Percentiles rank a stretch among this genome's conserved stretches.
These are phyloP conservation scores for Argyrosomus regius DNA, from an alignment of 2,797 vertebrate species.

Conservation along the genomic window DNA sequence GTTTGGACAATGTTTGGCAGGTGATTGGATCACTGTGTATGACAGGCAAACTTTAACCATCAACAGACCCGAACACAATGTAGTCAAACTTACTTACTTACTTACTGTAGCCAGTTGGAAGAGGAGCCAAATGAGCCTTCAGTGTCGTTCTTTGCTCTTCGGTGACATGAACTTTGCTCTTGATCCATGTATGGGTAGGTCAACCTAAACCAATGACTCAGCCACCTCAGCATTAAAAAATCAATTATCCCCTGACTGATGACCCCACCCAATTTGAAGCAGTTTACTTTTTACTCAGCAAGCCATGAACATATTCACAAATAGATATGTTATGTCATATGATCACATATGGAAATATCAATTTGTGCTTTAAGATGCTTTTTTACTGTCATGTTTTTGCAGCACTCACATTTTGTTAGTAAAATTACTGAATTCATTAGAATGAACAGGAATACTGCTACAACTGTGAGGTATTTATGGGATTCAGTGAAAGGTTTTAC, in stretches of 20 bases:
- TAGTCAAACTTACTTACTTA: no score
- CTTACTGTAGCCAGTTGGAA: no score
- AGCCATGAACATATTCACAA: background rate
- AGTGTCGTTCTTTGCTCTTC: no score
- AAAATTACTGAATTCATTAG: background rate
- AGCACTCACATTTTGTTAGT: background rate
- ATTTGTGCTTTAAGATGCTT: background rate
- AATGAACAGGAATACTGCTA: background rate
- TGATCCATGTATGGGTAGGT: background rate
- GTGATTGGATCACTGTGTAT: no score
- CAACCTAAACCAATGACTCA: background rate
- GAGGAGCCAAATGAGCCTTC: no score
- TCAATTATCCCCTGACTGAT: background rate
- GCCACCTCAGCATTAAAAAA: background rate
- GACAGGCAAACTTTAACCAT: no score
- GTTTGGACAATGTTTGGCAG: no score
- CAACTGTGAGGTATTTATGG: background rate
- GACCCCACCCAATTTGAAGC: background rate
- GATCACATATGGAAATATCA: no score
- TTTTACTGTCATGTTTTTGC: background rate
- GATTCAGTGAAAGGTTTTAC: background rate
- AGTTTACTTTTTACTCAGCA: background rate
- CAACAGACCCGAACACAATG: no score
- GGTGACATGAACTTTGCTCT: background rate
- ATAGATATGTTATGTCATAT: no score